Base-by-base conservation (phyloP, 2,888 invertebrate genomes). In the Rotaria magnacalcarata region DNA sequence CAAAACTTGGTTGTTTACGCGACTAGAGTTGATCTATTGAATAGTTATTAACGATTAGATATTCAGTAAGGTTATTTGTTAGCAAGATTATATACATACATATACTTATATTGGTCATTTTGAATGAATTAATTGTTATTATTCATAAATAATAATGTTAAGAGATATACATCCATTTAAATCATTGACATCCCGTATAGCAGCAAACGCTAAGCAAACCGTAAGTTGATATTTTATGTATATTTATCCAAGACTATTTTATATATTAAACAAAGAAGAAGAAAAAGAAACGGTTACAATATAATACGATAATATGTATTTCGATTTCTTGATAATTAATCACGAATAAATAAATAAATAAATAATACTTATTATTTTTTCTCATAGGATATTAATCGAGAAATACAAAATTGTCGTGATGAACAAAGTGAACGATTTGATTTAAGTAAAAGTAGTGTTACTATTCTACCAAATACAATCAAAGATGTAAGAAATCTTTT, bases 391-490 rank as follows among this genome's bases (percentile, higher is more conserved):
- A 85, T 86, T 14, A 75, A 85, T 75, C 85, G 85, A 56, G 74
- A 84, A 50, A 86, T 86, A 50, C 86, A 86, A 43, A 86, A 85
- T 75, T 85, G 85, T 60, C 75, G 84, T 43, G 86, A 86, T 52
- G 86, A 86, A 85, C 86, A 86, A 85, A 85, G 75, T 80, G 58
- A 74, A 58, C 74, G 85, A 75, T 80, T 86, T 16, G 86, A 86
- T 47, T 80, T 86, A 27, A 86, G 86, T 47, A 86, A 86, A 86
- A 86, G 85, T 84, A 86, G 85, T 85, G 86, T 86, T 16, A 86
- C 86, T 41, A 60, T 86, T 56, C 56, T 86, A 50, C 86, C 86
- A 27, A 85, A 75, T 24, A 84, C 86, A 27, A 58, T 86, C 27
- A 85, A 85, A 85, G 86, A 86, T 85, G 86, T 86, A 86, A 41